These are phyloP conservation scores for Drosophila rubida DNA, from an alignment of 2,888 invertebrate species.

Conservation along the genomic window DNA sequence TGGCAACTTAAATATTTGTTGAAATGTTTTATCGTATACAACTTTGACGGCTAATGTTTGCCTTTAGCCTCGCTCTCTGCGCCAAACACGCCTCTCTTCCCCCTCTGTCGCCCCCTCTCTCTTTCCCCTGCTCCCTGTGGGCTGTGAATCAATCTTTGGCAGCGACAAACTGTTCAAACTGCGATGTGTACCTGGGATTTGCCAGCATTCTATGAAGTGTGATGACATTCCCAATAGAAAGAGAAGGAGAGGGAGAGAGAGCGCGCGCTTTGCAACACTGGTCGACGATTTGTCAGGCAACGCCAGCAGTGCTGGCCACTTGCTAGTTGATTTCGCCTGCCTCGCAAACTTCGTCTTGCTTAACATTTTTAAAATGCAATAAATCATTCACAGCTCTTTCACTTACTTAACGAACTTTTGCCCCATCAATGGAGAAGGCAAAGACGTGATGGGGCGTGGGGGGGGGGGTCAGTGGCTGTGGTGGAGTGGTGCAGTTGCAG, in stretches of 20 bases:
- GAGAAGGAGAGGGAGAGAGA: slow-evolving; percentile 13
- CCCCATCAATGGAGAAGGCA: slow-evolving; percentile 43
- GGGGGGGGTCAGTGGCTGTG: too few species aligned
- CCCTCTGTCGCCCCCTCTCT: not conserved
- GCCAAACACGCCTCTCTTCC: not conserved
- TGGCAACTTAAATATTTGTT: slow-evolving; percentile 63
- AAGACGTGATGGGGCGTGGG: not conserved
- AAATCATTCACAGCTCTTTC: slow-evolving; percentile 80
- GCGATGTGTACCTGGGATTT: slow-evolving; percentile 14
- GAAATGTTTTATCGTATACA: slow-evolving; percentile 42
- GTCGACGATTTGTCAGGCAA: slow-evolving; percentile 55
- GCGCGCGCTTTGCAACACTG: not conserved
- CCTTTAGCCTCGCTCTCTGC: slow-evolving; percentile 13
- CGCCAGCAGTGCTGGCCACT: slow-evolving; percentile 38
- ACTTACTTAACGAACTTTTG: slow-evolving; percentile 80
- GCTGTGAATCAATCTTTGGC: slow-evolving; percentile 68
- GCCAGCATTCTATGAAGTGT: slow-evolving; percentile 2
- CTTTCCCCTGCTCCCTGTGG: not conserved
- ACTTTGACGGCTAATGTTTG: slow-evolving; percentile 30
- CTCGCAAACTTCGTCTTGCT: slow-evolving; percentile 55
- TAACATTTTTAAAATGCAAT: slow-evolving; percentile 79
- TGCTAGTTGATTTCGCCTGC: slow-evolving; percentile 11
- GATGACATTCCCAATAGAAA: slow-evolving; percentile 32
- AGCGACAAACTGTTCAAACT: slow-evolving; percentile 40
- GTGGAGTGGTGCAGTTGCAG: not conserved